A percentile compares a stretch with the other conserved stretches of the same genome.
Conservation (phyloP, 2,888 invertebrate genomes). For the Tyria jacobaeae region DNA sequence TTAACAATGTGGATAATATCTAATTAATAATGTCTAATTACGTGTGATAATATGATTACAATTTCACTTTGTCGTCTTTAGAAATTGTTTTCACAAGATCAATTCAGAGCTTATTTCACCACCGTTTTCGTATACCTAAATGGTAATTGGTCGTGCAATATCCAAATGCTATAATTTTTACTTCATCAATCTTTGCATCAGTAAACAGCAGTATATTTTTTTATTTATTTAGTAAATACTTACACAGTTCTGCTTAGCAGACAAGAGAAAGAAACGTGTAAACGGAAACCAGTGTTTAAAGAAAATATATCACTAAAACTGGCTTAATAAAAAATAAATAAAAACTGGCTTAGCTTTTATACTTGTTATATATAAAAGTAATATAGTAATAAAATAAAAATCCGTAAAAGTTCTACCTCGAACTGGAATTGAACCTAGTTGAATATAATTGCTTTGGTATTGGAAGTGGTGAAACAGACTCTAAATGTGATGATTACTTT, state of each 20-base stretch:
- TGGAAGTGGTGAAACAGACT: conserved; percentile 32
- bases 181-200: background rate
- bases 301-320: background rate
- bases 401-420: no score
- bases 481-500: conserved; percentile 36
- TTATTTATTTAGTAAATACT: background rate
- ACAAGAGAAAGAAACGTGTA: no score
- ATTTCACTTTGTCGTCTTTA: background rate
- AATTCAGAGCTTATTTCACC: conserved; percentile 7
- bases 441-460: background rate
- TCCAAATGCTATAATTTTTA: background rate
- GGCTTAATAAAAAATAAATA: no score
- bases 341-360: no score
- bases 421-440: background rate
- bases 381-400: no score
- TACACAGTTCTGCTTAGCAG: no score
- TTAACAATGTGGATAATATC: no score
- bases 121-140: background rate
- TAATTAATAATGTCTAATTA: no score
- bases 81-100: background rate
- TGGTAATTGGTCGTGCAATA: background rate
- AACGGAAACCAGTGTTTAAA: no score
- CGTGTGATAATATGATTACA: background rate
- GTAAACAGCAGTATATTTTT: background rate
- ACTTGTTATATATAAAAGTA: no score